Percentiles rank a stretch among this genome's conserved stretches.
Evolutionary conservation across 2,888 invertebrate species (phyloP).

Genomic region (Minunthozetes semirufus): DNA sequence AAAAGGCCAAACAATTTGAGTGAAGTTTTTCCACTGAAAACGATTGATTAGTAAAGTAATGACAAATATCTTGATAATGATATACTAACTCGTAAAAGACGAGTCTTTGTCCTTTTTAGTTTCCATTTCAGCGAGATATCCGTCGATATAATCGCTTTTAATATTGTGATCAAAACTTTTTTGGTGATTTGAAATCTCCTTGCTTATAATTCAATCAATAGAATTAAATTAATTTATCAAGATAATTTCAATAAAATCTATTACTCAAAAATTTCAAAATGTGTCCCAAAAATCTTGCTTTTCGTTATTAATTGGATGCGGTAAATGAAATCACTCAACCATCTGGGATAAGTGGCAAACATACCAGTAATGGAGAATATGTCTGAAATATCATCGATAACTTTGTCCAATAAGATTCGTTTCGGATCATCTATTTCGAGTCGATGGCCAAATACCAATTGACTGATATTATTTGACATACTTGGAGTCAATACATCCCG

Average conservation of each 20-base stretch:
- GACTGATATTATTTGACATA: constrained; percentile 42
- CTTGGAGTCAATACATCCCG: constrained; percentile 36
- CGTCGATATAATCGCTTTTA: neutral
- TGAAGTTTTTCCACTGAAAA: constrained; percentile 35
- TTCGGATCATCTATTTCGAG: constrained; percentile 25
- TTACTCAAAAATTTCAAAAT: too few species aligned
- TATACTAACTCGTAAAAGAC: too few species aligned
- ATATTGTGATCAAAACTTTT: neutral
- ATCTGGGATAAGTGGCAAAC: too few species aligned
- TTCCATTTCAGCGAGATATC: constrained; percentile 39
- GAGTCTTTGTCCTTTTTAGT: constrained; percentile 22
- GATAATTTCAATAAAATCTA: too few species aligned
- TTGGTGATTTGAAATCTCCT: neutral
- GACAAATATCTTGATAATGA: too few species aligned
- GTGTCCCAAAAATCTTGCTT: too few species aligned
- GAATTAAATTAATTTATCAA: too few species aligned
- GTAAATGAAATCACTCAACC: too few species aligned
- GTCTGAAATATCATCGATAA: neutral
- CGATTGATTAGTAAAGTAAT: too few species aligned
- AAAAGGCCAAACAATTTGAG: constrained; percentile 41
- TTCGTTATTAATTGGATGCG: too few species aligned
- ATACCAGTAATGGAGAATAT: too few species aligned
- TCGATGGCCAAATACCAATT: constrained; percentile 38
- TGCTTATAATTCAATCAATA: too few species aligned
- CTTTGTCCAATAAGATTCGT: constrained; percentile 22